Base-by-base conservation (phyloP, 2,113 vertebrate species). In the Archocentrus centrarchus region DNA sequence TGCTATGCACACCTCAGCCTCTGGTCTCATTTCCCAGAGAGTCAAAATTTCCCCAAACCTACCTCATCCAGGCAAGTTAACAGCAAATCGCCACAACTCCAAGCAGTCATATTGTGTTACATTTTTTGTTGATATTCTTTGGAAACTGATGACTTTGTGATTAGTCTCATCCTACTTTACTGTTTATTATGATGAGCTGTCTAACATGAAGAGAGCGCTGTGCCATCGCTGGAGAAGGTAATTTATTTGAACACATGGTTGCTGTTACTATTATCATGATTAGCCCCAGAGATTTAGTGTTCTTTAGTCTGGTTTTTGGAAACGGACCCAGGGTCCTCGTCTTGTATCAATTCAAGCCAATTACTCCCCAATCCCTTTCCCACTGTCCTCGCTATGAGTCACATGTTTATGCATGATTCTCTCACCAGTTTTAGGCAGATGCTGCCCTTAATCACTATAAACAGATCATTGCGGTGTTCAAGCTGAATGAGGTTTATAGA, bases 211-310 rank as follows among this genome's bases (percentile, higher is more conserved):
- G 14, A 22, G n/a, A 78, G 76, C 68, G 61, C 30, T 27, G 79
- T 77, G 79, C 86, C 82, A 90, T 50, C 61, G 35, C 44, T 22
- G 75, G 55, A 41, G 35, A 83, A 82, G 30, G 77, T 81, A 7
- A 86, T 91, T 88, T 90, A 86, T 90, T 91, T 92, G 50, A 86
- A 89, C 90, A 93, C 83, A 88, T 92, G 86, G 88, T 91, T 84
- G 77, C 86, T 79, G 87, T 94, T 91, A 79, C 27, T 79, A 75
- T 83, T 39, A 82, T 82, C 81, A 8, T 80, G 77, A 93, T 87
- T 90, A 85, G 53, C 66, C 62, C 32, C 39, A 11, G 50, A 79
- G 70, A 77, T 77, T 80, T 70, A 24, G 2, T 11, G 6, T 68
- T 75, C 30, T 83, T 79, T 50, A 8, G 37, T 68, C 30, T 60